These are phyloP conservation scores for Ptilonorhynchus violaceus DNA, from an alignment of 2,113 vertebrate species.

Conservation along the genomic window DNA sequence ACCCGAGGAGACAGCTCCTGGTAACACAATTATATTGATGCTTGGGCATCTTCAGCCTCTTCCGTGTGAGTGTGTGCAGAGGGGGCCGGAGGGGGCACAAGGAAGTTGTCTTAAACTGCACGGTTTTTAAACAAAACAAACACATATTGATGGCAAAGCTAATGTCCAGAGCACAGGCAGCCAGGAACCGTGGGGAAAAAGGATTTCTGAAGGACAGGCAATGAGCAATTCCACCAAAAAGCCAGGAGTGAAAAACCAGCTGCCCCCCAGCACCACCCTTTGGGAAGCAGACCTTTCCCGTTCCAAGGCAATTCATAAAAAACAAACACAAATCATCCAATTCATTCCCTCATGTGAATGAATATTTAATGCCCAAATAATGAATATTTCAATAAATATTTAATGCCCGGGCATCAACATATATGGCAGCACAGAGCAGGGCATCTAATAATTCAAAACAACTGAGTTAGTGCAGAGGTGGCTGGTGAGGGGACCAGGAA, in stretches of 20 bases:
- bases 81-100: neutral
- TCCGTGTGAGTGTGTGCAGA: neutral
- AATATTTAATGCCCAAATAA: conserved; percentile 77
- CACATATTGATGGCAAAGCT: neutral
- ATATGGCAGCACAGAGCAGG: neutral
- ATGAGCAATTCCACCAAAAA: neutral
- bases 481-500: neutral
- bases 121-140: neutral
- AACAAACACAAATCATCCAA: conserved; percentile 55
- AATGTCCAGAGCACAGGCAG: neutral
- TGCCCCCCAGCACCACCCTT: neutral
- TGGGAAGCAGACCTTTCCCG: conserved; percentile 13
- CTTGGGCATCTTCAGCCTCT: neutral
- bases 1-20: neutral
- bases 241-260: neutral
- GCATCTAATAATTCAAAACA: conserved; percentile 2
- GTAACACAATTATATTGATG: neutral
- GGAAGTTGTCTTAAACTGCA: neutral
- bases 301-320: conserved; percentile 28
- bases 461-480: neutral
- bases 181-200: neutral
- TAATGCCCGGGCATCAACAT: conserved; percentile 63
- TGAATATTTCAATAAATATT: conserved; percentile 72
- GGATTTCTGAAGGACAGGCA: neutral
- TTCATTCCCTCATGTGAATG: conserved; percentile 10